These are phyloP conservation scores for Lathronympha strigana DNA, from an alignment of 2,888 invertebrate genomes.

Conservation along the genomic window DNA sequence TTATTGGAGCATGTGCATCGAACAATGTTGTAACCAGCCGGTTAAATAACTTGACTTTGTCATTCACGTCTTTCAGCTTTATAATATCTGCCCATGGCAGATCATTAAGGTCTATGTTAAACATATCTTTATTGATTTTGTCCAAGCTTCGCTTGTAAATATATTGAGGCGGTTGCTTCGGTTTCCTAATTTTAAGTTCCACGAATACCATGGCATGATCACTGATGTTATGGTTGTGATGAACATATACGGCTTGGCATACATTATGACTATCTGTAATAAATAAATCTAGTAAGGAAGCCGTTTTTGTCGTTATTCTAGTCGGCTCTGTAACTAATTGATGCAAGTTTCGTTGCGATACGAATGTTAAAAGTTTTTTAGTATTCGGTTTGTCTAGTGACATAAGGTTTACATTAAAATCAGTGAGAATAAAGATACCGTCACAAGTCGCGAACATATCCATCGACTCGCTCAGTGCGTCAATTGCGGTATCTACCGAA, in stretches of 20 bases:
- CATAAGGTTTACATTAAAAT: background rate
- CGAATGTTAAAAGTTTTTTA: background rate
- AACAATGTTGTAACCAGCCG: background rate
- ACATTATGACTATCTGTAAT: background rate
- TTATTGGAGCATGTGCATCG: background rate
- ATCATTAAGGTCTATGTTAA: background rate
- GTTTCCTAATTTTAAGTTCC: background rate
- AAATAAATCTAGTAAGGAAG: background rate
- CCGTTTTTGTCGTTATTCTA: background rate
- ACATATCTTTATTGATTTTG: background rate
- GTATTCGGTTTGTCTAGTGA: background rate
- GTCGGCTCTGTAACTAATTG: background rate
- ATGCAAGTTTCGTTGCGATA: background rate
- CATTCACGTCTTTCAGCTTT: background rate
- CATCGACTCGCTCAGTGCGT: background rate
- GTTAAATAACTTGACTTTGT: background rate
- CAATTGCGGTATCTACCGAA: background rate
- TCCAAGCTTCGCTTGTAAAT: background rate
- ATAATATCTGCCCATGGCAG: background rate
- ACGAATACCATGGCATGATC: background rate
- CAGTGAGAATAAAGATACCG: background rate
- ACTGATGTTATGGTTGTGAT: background rate
- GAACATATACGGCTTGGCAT: background rate
- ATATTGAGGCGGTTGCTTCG: background rate
- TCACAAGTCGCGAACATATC: slow-evolving; percentile 3